Conservation (phyloP, 2,888 invertebrate species). For the Camptogramma bilineatum region DNA sequence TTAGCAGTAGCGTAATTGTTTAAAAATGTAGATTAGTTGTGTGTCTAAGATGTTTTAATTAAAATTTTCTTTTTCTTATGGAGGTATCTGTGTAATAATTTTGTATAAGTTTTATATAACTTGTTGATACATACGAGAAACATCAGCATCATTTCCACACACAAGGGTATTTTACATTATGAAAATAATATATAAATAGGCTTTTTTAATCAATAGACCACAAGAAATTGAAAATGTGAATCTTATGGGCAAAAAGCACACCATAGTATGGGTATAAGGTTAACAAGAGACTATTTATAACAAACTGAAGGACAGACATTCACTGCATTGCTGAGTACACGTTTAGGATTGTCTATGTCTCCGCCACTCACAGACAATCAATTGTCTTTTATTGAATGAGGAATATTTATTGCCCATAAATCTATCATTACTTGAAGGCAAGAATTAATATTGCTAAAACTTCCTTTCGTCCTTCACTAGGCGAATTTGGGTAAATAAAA, state of each 20-base stretch:
- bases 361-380: conserved; percentile 26
- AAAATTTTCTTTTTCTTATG: neutral
- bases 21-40: neutral
- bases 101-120: too few species aligned
- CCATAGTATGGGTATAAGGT: conserved; percentile 54
- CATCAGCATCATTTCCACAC: too few species aligned
- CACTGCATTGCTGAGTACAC: conserved; percentile 53
- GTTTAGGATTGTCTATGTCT: conserved; percentile 21
- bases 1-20: neutral
- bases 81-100: neutral
- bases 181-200: too few species aligned
- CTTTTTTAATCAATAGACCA: neutral
- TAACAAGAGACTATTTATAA: conserved; percentile 70
- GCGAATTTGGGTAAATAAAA: neutral
- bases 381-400: conserved; percentile 15
- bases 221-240: conserved; percentile 46
- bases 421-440: neutral
- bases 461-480: neutral
- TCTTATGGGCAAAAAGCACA: conserved; percentile 50
- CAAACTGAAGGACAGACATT: conserved; percentile 78
- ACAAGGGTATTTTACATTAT: too few species aligned
- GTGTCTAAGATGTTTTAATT: neutral
- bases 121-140: too few species aligned
- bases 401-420: neutral
- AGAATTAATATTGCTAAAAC: neutral